phyloP scores from a whole-genome alignment of 2,797 vertebrate species.

The Cygnus olor region DNA sequence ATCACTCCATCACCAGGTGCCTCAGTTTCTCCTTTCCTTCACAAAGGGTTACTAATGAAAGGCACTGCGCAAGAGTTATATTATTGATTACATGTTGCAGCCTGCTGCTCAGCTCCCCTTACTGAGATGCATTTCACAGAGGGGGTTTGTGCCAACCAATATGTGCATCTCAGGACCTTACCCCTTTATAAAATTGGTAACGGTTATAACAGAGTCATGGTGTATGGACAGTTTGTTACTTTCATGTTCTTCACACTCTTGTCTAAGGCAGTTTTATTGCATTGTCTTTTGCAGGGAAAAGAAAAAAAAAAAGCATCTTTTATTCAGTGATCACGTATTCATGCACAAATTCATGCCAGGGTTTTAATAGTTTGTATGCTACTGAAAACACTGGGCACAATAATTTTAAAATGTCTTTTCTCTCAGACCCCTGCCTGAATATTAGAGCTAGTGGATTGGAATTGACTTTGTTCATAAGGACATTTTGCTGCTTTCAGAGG shows the following conservation, averaged over 20 bases:
- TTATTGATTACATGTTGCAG: neutral
- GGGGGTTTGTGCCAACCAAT: conserved; percentile 1
- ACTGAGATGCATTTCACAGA: neutral
- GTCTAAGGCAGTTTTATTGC: conserved; percentile 14
- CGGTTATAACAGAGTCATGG: neutral
- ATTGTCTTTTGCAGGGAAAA: conserved; percentile 4
- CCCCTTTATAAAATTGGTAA: conserved; percentile 5
- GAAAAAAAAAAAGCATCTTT: neutral
- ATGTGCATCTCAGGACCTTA: neutral
- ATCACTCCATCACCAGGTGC: neutral
- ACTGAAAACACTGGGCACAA: neutral
- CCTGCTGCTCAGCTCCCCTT: neutral
- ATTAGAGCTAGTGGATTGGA: neutral
- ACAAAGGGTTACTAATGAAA: neutral
- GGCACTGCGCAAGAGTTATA: neutral
- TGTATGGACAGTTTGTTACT: neutral
- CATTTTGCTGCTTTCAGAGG: neutral
- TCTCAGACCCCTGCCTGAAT: neutral
- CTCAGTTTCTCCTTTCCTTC: neutral
- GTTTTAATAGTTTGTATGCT: neutral
- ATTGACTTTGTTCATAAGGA: neutral
- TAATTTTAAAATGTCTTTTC: neutral
- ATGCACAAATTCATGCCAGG: neutral
- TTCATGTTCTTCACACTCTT: neutral
- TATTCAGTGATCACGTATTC: neutral